Evolutionary conservation across 2,113 vertebrate genomes (phyloP).

Genomic region (Gavia stellata): DNA sequence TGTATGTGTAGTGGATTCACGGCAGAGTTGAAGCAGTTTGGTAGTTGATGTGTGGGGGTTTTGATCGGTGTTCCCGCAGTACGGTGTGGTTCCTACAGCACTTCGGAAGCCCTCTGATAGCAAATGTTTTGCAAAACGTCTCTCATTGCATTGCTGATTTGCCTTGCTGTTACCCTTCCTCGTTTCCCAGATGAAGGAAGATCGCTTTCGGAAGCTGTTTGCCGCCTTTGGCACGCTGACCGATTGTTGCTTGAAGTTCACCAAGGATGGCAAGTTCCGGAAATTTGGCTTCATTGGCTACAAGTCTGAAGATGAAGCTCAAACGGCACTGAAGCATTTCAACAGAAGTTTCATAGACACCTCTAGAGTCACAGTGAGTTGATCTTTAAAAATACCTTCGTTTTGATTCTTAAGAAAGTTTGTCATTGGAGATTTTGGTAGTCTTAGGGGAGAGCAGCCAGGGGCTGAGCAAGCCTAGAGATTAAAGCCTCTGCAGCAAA

Average conservation of each 20-base stretch:
- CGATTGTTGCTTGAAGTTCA: constrained; percentile 90
- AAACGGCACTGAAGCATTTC: constrained; percentile 80
- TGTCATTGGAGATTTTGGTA: not conserved
- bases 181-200: constrained; percentile 85
- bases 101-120: rapidly evolving
- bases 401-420: not conserved
- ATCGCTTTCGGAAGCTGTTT: constrained; percentile 86
- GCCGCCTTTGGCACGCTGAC: constrained; percentile 86
- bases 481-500: not conserved
- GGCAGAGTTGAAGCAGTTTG: rapidly evolving
- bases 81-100: rapidly evolving
- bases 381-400: rapidly evolving
- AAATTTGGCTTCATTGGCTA: constrained; percentile 98
- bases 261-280: constrained; percentile 90
- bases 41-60: rapidly evolving
- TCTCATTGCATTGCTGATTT: not conserved
- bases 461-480: not conserved
- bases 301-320: constrained; percentile 83
- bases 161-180: rapidly evolving
- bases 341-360: constrained; percentile 92
- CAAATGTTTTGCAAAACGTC: rapidly evolving
- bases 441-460: not conserved
- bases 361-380: constrained; percentile 81
- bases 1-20: rapidly evolving
- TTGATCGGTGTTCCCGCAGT: rapidly evolving